Base-by-base conservation (phyloP, 2,113 vertebrate species). In the Colinus virginianus region DNA sequence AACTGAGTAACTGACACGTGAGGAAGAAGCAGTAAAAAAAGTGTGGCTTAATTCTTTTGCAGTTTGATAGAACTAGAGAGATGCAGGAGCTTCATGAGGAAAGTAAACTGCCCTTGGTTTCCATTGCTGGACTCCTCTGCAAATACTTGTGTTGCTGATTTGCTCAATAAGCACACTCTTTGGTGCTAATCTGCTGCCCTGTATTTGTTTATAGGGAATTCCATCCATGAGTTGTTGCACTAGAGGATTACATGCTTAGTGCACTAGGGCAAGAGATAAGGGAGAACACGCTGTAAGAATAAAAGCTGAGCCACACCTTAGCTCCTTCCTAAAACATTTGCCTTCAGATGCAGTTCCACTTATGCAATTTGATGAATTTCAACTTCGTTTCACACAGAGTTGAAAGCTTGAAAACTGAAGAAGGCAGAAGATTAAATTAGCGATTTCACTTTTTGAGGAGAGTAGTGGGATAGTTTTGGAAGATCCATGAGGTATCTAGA, bases 1-100 rank as follows among this genome's bases (percentile, higher is more conserved):
- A 96, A 96, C 95, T 70, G 88, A 83, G 76, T 78, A 95, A 94
- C 92, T 86, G 90, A 88, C 93, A 86, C 32, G 77, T 70, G 87
- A 95, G 91, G 76, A 94, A n/a, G 70, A 94, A 93, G 87, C 82
- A 93, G 89, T 89, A 92, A 91, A 86, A 45, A 76, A 45, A 55
- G 9, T 28, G 32, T 74, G 61, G 55, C 85, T 94, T 93, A 96
- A 95, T 96, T 96, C 49, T 75, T 90, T 63, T 90, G 49, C 22
- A 51, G 51, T 88, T 88, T 94, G 59, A 93, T 83, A 91, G 67
- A 87, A 36, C 76, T 70, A 94, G 68, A 88, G 79, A 94, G 79
- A 70, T 86, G 56, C 1, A 2, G n/a, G 68, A 88, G 55, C 43
- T 88, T 90, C 40, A 75, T 9, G 43, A 63, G 34, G 51, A 93